Base-by-base conservation (phyloP, 2,797 vertebrate genomes). In the Ciconia nigra region DNA sequence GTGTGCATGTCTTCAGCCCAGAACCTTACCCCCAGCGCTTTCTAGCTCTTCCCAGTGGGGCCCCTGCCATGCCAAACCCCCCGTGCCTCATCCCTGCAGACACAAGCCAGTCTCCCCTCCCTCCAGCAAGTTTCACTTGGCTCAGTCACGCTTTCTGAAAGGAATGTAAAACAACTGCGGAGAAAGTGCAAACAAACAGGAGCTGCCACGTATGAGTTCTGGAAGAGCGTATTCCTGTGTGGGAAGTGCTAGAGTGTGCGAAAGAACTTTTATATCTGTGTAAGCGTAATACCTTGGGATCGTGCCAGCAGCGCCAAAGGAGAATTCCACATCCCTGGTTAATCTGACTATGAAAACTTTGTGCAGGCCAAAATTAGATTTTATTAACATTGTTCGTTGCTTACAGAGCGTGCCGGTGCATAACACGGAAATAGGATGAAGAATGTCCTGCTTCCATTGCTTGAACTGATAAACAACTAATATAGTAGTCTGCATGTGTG, bases 121-220 rank as follows among this genome's bases (percentile, higher is more conserved):
- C 21, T 41, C 25, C 78, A 77, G 35, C 28, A 88, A 4, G 12
- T 62, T 62, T 21, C 70, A 11, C 5, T 11, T 59, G 51, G 51
- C 44, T 89, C 46, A 19, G 37, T 79, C 70, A 47, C 66, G 41
- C 59, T 47, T 90, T 51, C 59, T 28, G 31, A 41, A 85, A 70
- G 22, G 62, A 71, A 83, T 2, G 10, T 22, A 18, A 92, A 94
- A 89, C 58, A 94, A 71, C 55, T 4, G 58, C 1, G 2, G 59
- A 67, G 58, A 79, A 82, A 92, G 31, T 2, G 22, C 83, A 95
- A 92, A 92, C 83, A 96, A 96, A 94, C 35, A 90, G 81, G 63
- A 96, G 17, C 70, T 90, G 81, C 55, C 90, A 44, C 42, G n/a
- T 55, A 22, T 13, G 0, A 58, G 58, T 46, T 87, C 81, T 90